A percentile compares a stretch with the other conserved stretches of the same genome.
Conservation (phyloP, 2,797 vertebrate genomes). For the Enteromius mattozi region DNA sequence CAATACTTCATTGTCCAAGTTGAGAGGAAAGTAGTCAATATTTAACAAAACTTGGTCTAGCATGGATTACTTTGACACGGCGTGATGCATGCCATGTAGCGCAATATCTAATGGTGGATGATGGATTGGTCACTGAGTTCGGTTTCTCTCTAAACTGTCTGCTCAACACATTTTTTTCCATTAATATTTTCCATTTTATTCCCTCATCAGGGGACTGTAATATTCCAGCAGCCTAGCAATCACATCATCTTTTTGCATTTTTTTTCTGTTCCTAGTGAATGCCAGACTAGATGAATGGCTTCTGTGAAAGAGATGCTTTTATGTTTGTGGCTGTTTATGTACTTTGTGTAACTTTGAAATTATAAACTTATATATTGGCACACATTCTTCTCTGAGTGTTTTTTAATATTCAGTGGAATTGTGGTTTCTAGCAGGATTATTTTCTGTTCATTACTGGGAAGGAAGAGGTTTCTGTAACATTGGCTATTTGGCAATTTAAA, state of each 20-base stretch:
- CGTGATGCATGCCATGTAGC: constrained; percentile 70
- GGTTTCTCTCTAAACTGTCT: constrained; percentile 43
- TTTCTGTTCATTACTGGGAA: not conserved
- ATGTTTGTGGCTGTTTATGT: not conserved
- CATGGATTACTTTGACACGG: constrained; percentile 61
- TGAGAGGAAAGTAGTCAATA: not conserved
- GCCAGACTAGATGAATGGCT: constrained; percentile 3
- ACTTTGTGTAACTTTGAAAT: constrained; percentile 4
- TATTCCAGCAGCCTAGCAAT: constrained; percentile 22
- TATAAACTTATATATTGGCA: constrained; percentile 4
- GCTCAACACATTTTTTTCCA: constrained; percentile 37
- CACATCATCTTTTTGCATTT: constrained; percentile 48
- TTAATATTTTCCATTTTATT: constrained; percentile 32
- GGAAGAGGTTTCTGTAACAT: not conserved
- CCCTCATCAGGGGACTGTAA: constrained; percentile 44
- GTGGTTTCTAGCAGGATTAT: not conserved
- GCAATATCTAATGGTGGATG: constrained; percentile 63
- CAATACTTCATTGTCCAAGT: not conserved
- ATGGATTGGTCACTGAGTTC: constrained; percentile 39
- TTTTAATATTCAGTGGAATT: not conserved
- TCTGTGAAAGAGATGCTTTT: not conserved
- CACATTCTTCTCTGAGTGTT: not conserved
- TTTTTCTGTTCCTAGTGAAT: constrained; percentile 18
- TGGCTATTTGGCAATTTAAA: not conserved
- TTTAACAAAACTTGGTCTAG: constrained; percentile 17